These are phyloP conservation scores for Colistium nudipinnis DNA, from an alignment of 2,113 vertebrate species.

Conservation along the genomic window DNA sequence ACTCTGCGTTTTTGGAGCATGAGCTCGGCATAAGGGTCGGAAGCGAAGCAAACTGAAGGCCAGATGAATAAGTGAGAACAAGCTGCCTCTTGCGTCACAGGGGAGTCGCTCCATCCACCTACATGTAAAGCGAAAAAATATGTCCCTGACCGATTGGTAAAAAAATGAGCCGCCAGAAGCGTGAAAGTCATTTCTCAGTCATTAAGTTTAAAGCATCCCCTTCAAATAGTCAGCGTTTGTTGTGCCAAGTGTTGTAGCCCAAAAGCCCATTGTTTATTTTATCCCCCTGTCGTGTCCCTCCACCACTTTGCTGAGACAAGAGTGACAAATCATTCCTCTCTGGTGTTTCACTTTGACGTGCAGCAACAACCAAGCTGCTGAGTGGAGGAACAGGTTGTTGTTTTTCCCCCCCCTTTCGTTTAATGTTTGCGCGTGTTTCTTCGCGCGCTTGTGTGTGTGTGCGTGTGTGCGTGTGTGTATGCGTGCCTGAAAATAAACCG, in stretches of 20 bases:
- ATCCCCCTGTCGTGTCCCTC: conserved; percentile 32
- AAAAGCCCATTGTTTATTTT: background rate
- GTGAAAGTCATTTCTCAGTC: background rate
- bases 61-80: too few relatives aligned
- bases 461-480: conserved; percentile 31
- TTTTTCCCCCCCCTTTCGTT: too few relatives aligned
- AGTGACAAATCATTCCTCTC: conserved; percentile 46
- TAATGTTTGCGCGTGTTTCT: conserved; percentile 36
- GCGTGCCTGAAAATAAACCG: conserved; percentile 57
- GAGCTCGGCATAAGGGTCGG: too few relatives aligned
- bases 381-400: conserved; percentile 25
- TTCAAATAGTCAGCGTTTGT: background rate
- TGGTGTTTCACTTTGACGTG: conserved; percentile 51
- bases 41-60: too few relatives aligned
- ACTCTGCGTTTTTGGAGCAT: too few relatives aligned
- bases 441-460: conserved; percentile 34
- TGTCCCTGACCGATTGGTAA: background rate
- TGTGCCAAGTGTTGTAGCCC: background rate
- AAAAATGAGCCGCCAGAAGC: background rate
- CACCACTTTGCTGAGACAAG: conserved; percentile 23
- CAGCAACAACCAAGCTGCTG: conserved; percentile 31
- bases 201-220: background rate
- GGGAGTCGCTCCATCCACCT: background rate
- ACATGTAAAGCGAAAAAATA: background rate
- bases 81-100: background rate